Base-by-base conservation (phyloP, 2,113 vertebrate species). In the Mirza zaza region DNA sequence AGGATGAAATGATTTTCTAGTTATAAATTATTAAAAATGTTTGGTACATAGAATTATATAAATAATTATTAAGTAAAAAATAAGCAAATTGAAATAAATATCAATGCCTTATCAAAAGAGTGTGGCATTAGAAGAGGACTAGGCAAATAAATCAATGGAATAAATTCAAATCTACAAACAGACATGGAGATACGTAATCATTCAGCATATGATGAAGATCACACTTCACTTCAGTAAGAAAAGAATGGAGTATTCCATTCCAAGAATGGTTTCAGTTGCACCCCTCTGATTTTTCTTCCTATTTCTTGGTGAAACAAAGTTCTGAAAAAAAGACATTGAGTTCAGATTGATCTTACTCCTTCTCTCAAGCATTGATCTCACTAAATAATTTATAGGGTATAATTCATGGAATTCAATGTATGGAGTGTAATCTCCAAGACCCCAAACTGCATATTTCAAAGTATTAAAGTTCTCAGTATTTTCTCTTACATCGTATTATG, bases 41-140 rank as follows among this genome's bases (percentile, higher is more conserved):
- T 89, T 85, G 52, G 14, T 17, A 73, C 21, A 57, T 76, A 13
- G 9, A 48, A 1, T 45, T 91, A 67, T 36, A 59, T 20, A 88
- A 94, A 90, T 45, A 8, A 93, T 82, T 94, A 39, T 65, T 92
- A 76, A 85, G 71, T 81, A 84, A 75, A 91, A 95, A 96, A 63
- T 12, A 95, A 96, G 50, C 5, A 20, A 73, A 25, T 42, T 92
- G 23, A 87, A 92, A 90, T 96, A 77, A 96, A 67, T 61, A 91
- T 75, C 59, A 94, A 92, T 73, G 6, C 36, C 75, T 80, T 42
- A 21, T 50, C 93, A 91, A 96, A 80, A 81, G 7, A 55, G 2
- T 55, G 13, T 63, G 9, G 11, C 57, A 27, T n/a, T 89, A 57
- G n/a, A 83, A 91, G 55, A 77, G 12, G 18, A 67, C n/a, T 15